phyloP scores from a whole-genome alignment of 1,140 invertebrate genomes.

The Magallana gigas region DNA sequence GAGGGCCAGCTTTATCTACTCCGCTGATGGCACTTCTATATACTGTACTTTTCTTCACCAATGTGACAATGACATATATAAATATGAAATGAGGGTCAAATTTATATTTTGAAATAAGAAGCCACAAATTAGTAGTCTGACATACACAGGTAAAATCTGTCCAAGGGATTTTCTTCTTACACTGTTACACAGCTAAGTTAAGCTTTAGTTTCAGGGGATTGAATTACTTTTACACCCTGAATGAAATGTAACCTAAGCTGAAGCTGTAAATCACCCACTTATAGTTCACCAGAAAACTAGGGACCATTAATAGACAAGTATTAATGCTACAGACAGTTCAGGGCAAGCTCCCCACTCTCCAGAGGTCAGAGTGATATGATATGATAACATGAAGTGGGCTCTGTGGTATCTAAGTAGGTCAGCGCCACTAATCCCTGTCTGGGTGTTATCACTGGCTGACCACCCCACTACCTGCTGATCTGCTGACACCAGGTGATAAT shows the following conservation, averaged over 20 bases:
- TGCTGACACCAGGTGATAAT: background rate
- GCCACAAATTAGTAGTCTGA: no score
- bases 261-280: background rate
- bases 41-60: background rate
- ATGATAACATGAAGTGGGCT: no score
- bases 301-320: background rate
- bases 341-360: background rate
- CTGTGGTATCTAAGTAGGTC: background rate
- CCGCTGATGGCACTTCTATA: background rate
- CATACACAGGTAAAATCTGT: no score
- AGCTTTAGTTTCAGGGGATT: background rate
- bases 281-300: background rate
- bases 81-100: background rate
- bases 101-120: conserved; percentile 15
- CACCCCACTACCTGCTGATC: background rate
- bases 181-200: background rate
- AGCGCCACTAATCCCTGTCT: background rate
- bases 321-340: background rate
- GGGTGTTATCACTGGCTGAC: background rate
- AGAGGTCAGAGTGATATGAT: background rate
- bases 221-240: background rate
- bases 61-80: background rate
- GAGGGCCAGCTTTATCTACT: background rate
- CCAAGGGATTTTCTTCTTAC: background rate
- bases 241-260: background rate